Base-by-base conservation (phyloP, 2,797 vertebrate species). In the Falco cherrug region DNA sequence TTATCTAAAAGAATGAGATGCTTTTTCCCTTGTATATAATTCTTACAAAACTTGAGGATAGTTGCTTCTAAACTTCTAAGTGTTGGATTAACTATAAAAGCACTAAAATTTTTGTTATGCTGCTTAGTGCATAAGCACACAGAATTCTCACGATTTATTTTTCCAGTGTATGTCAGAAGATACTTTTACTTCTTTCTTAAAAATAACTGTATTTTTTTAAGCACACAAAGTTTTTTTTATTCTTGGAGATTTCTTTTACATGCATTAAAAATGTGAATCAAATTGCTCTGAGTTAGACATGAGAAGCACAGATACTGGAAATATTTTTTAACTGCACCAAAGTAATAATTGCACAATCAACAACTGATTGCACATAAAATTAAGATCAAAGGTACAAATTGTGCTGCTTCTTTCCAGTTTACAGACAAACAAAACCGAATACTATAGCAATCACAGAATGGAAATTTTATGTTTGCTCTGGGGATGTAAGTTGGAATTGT, bases 181-280 rank as follows among this genome's bases (percentile, higher is more conserved):
- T 20, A 29, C 16, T 64, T 8, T 48, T 79, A 54, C 16, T 21
- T 85, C 35, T 60, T 50, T 74, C 29, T 71, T 80, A n/a, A 59
- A 89, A 56, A 57, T 12, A 70, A 80, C 57, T 54, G 8, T 43
- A 60, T 77, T 78, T 85, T 68, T 56, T 81, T 24, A 67, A 67
- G 12, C 37, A 24, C 6, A 82, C 4, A 9, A 61, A 50, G 4
- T 37, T 37, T 51, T 73, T 63, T 79, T 63, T 63, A 25, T 39
- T 61, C 22, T 85, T 54, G 24, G 25, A 89, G 13, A 57, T 60
- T 82, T 33, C 41, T 96, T 84, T 97, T 96, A 98, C 98, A 98
- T 97, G 98, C 98, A 98, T 99, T 99, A 67, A 99, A 88, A 90
- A 82, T 31, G 7, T 71, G 60, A 90, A 85, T 54, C 25, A 16